Base-by-base conservation (phyloP, 2,888 invertebrate species). In the Hoplodrina ambigua region DNA sequence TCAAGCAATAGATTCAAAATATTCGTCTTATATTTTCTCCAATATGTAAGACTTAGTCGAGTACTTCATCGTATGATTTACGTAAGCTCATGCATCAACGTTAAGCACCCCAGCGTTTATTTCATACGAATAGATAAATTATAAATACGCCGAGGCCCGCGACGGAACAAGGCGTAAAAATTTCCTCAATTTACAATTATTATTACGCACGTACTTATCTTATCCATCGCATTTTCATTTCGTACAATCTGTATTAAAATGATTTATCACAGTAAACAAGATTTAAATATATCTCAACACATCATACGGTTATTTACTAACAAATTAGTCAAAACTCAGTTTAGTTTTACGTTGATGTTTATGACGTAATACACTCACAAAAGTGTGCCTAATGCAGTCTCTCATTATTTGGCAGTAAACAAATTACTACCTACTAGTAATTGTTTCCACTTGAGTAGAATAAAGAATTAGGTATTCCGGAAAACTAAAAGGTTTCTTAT, bases 1-100 rank as follows among this genome's bases (percentile, higher is more conserved):
- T 78, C 60, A n/a, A 61, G 54, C 30, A 11, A 54, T 61, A 78
- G 44, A 65, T 66, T 66, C 65, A 61, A 72, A 78, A 78, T 57
- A 72, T 30, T 13, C 30, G 49, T n/a, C n/a, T 56, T 50, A 52
- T 20, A 58, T 68, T 74, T 68, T 61, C 19, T 68, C 25, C n/a
- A 56, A 20, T 59, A 62, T 50, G 3, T 63, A 20, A 73, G n/a
- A 58, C 30, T 64, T 57, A 61, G 65, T 25, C 30, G 46, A 53
- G 59, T 58, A 46, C 65, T 75, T 37, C 17, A 57, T 61, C 33
- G 50, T 54, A 58, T 71, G 66, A 78, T 75, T 75, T 71, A 75
- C 25, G 60, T 54, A 55, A 70, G 59, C 56, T 44, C 57, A 52
- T 78, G 52, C 33, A 75, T 75, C 60, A 70, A 10, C 50, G 53